Base-by-base conservation (phyloP, 1,140 invertebrate genomes). In the Brachionus manjavacas region DNA sequence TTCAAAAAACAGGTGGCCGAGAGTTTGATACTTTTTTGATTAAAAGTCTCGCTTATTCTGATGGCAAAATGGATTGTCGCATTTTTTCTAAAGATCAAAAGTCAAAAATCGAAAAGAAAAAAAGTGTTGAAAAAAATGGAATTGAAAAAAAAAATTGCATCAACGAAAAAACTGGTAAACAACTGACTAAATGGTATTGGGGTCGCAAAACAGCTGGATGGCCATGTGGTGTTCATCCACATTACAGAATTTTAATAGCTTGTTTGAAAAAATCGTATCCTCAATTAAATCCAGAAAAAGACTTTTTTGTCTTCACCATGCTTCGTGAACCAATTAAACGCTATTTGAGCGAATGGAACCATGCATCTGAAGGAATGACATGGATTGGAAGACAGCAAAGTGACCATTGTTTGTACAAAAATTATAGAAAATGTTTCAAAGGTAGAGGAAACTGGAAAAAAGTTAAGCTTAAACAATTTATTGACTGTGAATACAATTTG, bases 131-230 rank as follows among this genome's bases (percentile, higher is more conserved):
- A 7, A 3, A 39, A 70, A n/a, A 35, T 35, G 11, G 6, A 70
- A 35, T 12, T 14, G 3, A 70, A 35, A 12, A 70, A 39, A 28
- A 35, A n/a, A 66, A 8, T 6, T 64, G 60, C 1, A 31, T 96
- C 95, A 91, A 49, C 64, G 41, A 25, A 2, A 31, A 14, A 41
- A 55, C 35, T 20, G 25, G n/a, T 43, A n/a, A 87, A 88, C 43
- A 86, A 87, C 23, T 87, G 86, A 4, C 84, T 87, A 2, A 11
- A 7, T 99, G 97, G 97, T 91, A 99, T 70, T 98, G 99, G 90
- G 98, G 96, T 88, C 92, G 97, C 87, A 98, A 98, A 90, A 98
- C 96, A 8, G 98, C 96, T n/a, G 97, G 97, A 68, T 99, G 97
- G 97, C 95, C 95, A 87, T 99, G 97, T 91, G 97, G 97, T 74